A percentile compares a stretch with the other conserved stretches of the same genome.
Evolutionary conservation across 2,113 vertebrate genomes (phyloP).

Genomic region (Alosa alosa): DNA sequence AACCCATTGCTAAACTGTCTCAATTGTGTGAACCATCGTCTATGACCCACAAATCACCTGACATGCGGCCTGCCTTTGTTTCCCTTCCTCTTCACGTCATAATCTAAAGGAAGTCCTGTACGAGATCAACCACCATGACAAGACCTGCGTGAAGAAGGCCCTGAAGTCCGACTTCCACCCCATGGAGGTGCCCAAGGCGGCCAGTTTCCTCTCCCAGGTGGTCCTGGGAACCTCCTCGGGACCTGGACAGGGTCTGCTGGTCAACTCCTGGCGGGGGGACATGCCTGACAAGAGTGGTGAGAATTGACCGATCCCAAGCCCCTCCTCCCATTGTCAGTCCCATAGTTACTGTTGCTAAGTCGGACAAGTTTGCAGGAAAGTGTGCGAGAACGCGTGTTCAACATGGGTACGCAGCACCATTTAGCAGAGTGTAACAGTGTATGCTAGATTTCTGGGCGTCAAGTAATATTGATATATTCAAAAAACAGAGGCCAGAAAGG

Average conservation of each 20-base stretch:
- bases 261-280: constrained; percentile 66
- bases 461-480: too few relatives aligned
- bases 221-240: constrained; percentile 62
- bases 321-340: too few relatives aligned
- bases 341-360: too few relatives aligned
- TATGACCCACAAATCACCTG: background rate
- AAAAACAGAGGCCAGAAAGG: too few relatives aligned
- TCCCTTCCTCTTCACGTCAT: background rate
- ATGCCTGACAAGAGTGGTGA: constrained; percentile 29
- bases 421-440: too few relatives aligned
- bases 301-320: too few relatives aligned
- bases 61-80: background rate
- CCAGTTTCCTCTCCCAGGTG: constrained; percentile 52
- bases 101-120: constrained; percentile 58
- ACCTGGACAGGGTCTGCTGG: constrained; percentile 65
- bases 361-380: too few relatives aligned
- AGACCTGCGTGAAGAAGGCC: constrained; percentile 55
- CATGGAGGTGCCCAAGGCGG: constrained; percentile 52
- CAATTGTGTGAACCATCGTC: background rate
- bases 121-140: constrained; percentile 45
- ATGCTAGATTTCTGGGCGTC: too few relatives aligned
- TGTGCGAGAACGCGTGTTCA: too few relatives aligned
- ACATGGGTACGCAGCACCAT: too few relatives aligned
- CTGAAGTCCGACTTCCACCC: constrained; percentile 62
- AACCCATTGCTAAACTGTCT: too few relatives aligned